Conservation (phyloP, 2,888 invertebrate genomes). For the Zygaena filipendulae region DNA sequence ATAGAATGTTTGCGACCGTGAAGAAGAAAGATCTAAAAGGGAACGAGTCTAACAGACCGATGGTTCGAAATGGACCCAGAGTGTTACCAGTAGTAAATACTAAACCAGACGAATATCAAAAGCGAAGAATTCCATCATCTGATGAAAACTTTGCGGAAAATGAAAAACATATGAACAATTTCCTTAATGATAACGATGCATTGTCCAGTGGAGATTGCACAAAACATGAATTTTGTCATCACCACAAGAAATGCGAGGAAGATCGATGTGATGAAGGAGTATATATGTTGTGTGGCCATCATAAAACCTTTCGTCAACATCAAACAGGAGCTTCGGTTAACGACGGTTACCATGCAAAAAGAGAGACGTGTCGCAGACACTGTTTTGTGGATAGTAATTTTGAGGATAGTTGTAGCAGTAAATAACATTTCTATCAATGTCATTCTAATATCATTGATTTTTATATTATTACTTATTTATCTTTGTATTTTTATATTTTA, state of each 20-base stretch:
- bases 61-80: conserved; percentile 41
- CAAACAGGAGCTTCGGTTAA: conserved; percentile 22
- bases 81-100: conserved; percentile 48
- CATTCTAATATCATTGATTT: too few relatives aligned
- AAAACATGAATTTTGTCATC: conserved; percentile 23
- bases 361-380: too few relatives aligned
- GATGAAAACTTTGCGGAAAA: conserved; percentile 8
- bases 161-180: conserved; percentile 6
- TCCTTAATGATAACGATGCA: conserved; percentile 20
- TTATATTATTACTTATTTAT: too few relatives aligned
- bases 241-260: conserved; percentile 14
- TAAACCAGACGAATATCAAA: conserved; percentile 7
- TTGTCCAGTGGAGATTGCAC: conserved; percentile 43
- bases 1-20: conserved; percentile 52
- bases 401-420: too few relatives aligned
- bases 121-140: conserved; percentile 2
- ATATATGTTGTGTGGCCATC: conserved; percentile 32
- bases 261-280: conserved; percentile 26
- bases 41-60: conserved; percentile 34
- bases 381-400: too few relatives aligned
- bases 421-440: too few relatives aligned
- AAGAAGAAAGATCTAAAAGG: conserved; percentile 20
- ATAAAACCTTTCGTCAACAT: conserved; percentile 19
- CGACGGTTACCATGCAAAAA: conserved; percentile 22
- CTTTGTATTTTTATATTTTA: too few relatives aligned